Base-by-base conservation (phyloP, 2,797 vertebrate genomes). In the Anguilla marmorata region DNA sequence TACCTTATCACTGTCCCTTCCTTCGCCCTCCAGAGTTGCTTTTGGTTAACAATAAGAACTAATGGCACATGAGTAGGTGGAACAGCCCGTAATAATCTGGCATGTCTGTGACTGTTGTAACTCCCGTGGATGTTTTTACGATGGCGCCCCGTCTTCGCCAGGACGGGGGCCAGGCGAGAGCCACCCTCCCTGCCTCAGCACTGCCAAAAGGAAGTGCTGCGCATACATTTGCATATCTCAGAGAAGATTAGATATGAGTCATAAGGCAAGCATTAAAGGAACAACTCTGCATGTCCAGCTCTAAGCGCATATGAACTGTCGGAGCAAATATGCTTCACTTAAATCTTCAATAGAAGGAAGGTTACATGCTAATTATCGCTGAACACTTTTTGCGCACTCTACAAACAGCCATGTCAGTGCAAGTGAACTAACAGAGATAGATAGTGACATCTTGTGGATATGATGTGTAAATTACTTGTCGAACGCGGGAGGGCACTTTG, bases 401-500 rank as follows among this genome's bases (percentile, higher is more conserved):
- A 30, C 58, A 14, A 1, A 8, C 37, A 27, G 41, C 6, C 50
- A 33, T 54, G 12, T 41, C 27, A 50, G 86, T 27, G 63, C 14
- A 14, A 41, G 27, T 50, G 52, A 37, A 72, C 82, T 85, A 45
- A 1, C 12, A 84, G 79, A 87, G 58, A 58, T 50, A 74, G 27
- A 84, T 63, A 88, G 80, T 19, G 87, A 83, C 87, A 84, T 52
- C 87, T 72, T 56, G 80, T 84, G 82, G 87, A n/a, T 14, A 63
- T 48, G 79, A 50, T 50, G 21, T 12, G 76, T 24, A 48, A 82
- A 50, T 48, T n/a, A 50, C 45, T 12, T 24, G 74, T 79, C 5
- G 5, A 45, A 45, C 37, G 72, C 37, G 72, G 16, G 33, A 11
- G 74, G 4, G 27, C 16, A 33, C 14, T 21, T 16, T 79, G 74